Evolutionary conservation across 2,888 invertebrate species (phyloP).

Genomic region (Sphinx pinastri): DNA sequence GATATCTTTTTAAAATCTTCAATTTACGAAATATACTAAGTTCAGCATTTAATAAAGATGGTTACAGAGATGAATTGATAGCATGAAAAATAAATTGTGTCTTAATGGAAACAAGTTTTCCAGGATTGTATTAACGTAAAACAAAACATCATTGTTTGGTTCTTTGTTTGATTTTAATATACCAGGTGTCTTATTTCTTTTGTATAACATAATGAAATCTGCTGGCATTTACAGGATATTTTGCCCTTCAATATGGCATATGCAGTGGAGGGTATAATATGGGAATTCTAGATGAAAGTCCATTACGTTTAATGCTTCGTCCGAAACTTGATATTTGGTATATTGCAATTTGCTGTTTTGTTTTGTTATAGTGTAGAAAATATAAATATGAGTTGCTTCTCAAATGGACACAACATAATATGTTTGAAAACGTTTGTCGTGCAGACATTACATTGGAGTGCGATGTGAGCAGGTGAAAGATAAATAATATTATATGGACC

Average conservation of each 20-base stretch:
- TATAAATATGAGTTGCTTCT: too few species aligned
- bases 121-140: conserved; percentile 1
- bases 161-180: conserved; percentile 11
- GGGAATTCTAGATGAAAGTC: too few species aligned
- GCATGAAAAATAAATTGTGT: background rate
- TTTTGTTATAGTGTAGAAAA: too few species aligned
- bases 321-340: too few species aligned
- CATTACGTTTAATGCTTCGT: too few species aligned
- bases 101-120: background rate
- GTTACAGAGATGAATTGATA: background rate
- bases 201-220: background rate
- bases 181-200: background rate
- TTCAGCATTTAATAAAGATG: background rate
- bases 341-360: too few species aligned
- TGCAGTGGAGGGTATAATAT: background rate
- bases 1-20: background rate
- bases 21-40: background rate
- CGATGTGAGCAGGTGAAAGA: background rate
- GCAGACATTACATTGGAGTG: too few species aligned
- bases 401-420: too few species aligned
- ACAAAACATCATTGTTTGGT: conserved; percentile 16
- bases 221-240: background rate
- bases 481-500: background rate
- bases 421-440: too few species aligned
- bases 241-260: background rate